Evolutionary conservation across 53 echinoderm and acorn worm species (phyloP), one percentile per base, ranked within the genome.

Genomic region (Echinometra lucunter): DNA sequence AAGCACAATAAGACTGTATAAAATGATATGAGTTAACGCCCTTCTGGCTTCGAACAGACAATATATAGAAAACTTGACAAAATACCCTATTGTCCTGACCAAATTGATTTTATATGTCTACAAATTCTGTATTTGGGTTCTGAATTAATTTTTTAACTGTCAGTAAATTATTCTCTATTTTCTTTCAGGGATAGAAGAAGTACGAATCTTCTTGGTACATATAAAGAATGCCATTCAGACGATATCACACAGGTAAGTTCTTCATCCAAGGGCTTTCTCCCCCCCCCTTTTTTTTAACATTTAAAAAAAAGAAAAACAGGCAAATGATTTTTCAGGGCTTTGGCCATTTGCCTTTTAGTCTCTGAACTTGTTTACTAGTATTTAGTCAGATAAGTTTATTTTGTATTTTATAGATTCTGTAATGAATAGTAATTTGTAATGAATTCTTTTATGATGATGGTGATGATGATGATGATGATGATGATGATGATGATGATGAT

Each of bases 201-300:
- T 45, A 97, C 97, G 44, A 98, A 98, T 95, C 95, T 98, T 17
- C 95, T 98, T 25, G 98, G 98, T n/a, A 97, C 98, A 10, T 98
- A 98, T 95, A 98, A 98, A 92, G 98, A 98, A 87, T 98, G 96
- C 38, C 98, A 98, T 95, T 98, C 98, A 58, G 98, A 98, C 89
- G 98, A 98, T 88, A 97, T 98, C 74, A 98, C 98, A 47, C 98
- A 97, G 97, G 98, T 98, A 96, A 95, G 93, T 53, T 69, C 30
- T 69, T 32, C 63, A 63, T 27, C 21, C 63, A 63, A 25, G 0
- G 27, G 69, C 21, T 1, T 19, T 63, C 23, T 63, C 4, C 23
- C 17, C 0, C 63, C 19, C 10, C 21, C 4, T 63, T 63, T 63
- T 12, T n/a, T n/a, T n/a, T n/a, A n/a, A n/a, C n/a, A n/a, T n/a